A percentile compares a stretch with the other conserved stretches of the same genome.
Conservation (phyloP, 2,113 vertebrate species). For the Nothoprocta perdicaria region DNA sequence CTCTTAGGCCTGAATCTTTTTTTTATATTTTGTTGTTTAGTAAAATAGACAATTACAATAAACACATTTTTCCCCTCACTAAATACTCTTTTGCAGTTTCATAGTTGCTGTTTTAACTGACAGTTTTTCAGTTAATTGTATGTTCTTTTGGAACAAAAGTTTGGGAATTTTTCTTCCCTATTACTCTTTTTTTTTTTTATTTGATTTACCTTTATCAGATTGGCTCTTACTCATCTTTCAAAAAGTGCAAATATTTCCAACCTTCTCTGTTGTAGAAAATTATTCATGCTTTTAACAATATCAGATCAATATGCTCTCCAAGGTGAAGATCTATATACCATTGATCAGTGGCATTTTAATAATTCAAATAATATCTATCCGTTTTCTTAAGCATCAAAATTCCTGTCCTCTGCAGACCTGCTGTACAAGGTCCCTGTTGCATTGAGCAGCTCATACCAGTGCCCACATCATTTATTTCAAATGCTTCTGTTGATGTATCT, state of each 20-base stretch:
- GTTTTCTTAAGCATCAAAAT: background rate
- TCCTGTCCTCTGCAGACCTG: background rate
- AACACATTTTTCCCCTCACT: too few species aligned
- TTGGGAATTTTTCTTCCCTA: background rate
- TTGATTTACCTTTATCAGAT: constrained; percentile 24
- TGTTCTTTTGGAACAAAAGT: constrained; percentile 28
- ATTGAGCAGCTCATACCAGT: background rate
- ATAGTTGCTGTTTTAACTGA: background rate
- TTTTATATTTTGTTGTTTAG: too few species aligned
- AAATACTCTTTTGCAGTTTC: too few species aligned
- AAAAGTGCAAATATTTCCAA: background rate
- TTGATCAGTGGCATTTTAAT: constrained; percentile 12
- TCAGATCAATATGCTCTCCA: background rate
- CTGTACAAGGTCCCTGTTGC: background rate
- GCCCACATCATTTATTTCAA: background rate
- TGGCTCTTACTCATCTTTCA: background rate
- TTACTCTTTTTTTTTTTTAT: background rate
- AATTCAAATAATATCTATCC: background rate
- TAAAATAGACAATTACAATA: too few species aligned
- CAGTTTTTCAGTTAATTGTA: background rate
- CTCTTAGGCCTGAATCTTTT: background rate
- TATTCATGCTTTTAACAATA: background rate
- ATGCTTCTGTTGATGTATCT: background rate
- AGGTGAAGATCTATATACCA: background rate
- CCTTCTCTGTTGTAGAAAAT: background rate